These are phyloP conservation scores for Argentina silus DNA, from an alignment of 2,797 vertebrate genomes.

Conservation along the genomic window DNA sequence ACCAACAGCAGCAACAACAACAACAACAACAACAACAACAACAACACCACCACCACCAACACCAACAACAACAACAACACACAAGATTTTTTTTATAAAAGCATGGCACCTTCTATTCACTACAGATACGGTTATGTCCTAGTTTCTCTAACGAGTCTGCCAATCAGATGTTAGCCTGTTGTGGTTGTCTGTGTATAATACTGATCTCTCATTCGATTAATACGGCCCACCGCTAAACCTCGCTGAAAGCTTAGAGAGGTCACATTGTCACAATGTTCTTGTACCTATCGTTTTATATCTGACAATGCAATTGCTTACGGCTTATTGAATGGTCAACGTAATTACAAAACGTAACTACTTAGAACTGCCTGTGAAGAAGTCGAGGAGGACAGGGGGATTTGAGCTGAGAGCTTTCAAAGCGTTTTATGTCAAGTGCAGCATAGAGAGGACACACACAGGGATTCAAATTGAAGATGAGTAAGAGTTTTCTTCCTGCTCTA, in stretches of 20 bases:
- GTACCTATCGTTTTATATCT: background rate
- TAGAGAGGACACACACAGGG: conserved; percentile 41
- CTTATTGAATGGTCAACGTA: conserved; percentile 26
- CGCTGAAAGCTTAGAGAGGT: conserved; percentile 21
- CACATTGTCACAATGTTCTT: background rate
- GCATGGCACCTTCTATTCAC: conserved; percentile 61
- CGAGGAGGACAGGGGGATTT: conserved; percentile 39
- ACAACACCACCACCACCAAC: conserved; percentile 3
- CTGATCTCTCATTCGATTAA: conserved; percentile 28
- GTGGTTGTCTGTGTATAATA: conserved; percentile 43
- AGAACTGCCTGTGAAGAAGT: conserved; percentile 22
- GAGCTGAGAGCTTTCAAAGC: conserved; percentile 37
- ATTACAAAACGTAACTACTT: conserved; percentile 17
- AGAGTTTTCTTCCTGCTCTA: conserved; percentile 46
- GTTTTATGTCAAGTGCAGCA: conserved; percentile 39
- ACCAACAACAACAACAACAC: conserved; percentile 7
- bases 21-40: conserved; percentile 10
- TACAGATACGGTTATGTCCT: conserved; percentile 40
- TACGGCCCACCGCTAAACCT: conserved; percentile 23
- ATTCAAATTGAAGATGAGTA: conserved; percentile 38
- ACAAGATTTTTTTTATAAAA: conserved; percentile 40
- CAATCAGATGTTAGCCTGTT: conserved; percentile 22
- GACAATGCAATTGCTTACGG: conserved; percentile 29
- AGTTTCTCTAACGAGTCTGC: conserved; percentile 39
- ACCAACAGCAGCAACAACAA: conserved; percentile 33